Conservation (phyloP, 2,888 invertebrate genomes). For the Drosophila suboccidentalis region DNA sequence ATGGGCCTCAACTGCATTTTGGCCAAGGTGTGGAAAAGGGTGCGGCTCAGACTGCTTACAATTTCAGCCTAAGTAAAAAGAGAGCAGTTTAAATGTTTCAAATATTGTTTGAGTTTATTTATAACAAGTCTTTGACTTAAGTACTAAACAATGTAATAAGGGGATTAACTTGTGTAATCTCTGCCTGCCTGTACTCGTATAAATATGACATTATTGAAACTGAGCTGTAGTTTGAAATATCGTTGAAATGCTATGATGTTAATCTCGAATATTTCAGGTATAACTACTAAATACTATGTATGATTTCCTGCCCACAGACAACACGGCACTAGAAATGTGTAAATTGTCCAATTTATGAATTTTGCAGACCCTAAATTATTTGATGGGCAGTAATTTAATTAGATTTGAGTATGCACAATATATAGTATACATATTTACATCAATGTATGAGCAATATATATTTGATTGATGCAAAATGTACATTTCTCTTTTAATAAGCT, state of each 20-base stretch:
- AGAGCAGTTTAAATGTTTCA: not conserved
- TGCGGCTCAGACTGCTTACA: constrained; percentile 20
- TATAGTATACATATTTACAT: not conserved
- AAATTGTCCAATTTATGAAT: constrained; percentile 12
- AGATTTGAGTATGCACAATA: constrained; percentile 5
- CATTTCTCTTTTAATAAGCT: constrained; percentile 25
- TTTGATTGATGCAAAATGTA: constrained; percentile 15
- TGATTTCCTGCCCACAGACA: constrained; percentile 1
- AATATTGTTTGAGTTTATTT: constrained; percentile 17
- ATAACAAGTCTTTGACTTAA: constrained; percentile 7
- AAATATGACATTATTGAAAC: not conserved
- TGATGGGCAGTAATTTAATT: constrained; percentile 26
- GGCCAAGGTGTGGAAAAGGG: constrained; percentile 25
- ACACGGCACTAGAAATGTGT: constrained; percentile 2
- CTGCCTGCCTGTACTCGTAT: not conserved
- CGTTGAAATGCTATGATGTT: not conserved
- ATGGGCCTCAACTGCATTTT: constrained; percentile 8
- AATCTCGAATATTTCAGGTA: not conserved
- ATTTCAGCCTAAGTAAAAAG: constrained; percentile 5
- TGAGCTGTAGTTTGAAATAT: not conserved
- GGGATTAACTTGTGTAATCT: not conserved
- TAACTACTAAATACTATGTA: not conserved
- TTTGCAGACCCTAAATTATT: constrained; percentile 17
- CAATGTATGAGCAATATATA: not conserved
- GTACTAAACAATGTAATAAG: constrained; percentile 7